Percentiles rank a stretch among this genome's conserved stretches.
Evolutionary conservation across 2,888 invertebrate species (phyloP).

Genomic region (Ornithoptera priamus): DNA sequence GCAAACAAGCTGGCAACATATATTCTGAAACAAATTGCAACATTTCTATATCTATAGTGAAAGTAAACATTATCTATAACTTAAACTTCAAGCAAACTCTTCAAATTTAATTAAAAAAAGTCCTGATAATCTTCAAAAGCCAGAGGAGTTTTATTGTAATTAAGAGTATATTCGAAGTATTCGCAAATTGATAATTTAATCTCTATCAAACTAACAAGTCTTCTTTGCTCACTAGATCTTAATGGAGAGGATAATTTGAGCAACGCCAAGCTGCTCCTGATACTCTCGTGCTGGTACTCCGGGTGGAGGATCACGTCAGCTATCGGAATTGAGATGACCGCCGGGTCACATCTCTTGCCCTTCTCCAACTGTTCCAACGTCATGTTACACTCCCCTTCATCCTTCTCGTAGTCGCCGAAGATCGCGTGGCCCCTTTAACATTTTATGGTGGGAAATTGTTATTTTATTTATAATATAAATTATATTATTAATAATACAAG

Average conservation of each 20-base stretch:
- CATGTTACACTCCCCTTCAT: slow-evolving; percentile 57
- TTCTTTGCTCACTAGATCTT: not conserved
- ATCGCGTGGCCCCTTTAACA: slow-evolving; percentile 59
- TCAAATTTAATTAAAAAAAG: too few species aligned
- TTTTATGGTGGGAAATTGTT: not conserved
- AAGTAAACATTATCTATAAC: too few species aligned
- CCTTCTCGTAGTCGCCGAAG: slow-evolving; percentile 65
- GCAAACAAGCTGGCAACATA: slow-evolving; percentile 64
- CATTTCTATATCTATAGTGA: too few species aligned
- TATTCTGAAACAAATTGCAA: slow-evolving; percentile 48
- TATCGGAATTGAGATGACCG: slow-evolving; percentile 62
- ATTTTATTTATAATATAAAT: too few species aligned
- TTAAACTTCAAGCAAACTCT: too few species aligned
- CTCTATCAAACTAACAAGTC: too few species aligned
- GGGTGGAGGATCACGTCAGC: slow-evolving; percentile 67
- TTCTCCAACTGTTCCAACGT: slow-evolving; percentile 42
- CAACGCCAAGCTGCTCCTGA: slow-evolving; percentile 55
- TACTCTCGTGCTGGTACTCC: slow-evolving; percentile 59
- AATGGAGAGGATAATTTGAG: slow-evolving; percentile 49
- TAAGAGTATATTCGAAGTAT: too few species aligned
- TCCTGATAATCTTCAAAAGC: too few species aligned
- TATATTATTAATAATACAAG: too few species aligned
- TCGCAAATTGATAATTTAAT: too few species aligned
- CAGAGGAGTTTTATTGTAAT: too few species aligned
- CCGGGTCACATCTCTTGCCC: slow-evolving; percentile 55